Percentiles rank a stretch among this genome's conserved stretches.
phyloP scores from a whole-genome alignment of 2,113 vertebrate species.

The Chinchilla lanigera region DNA sequence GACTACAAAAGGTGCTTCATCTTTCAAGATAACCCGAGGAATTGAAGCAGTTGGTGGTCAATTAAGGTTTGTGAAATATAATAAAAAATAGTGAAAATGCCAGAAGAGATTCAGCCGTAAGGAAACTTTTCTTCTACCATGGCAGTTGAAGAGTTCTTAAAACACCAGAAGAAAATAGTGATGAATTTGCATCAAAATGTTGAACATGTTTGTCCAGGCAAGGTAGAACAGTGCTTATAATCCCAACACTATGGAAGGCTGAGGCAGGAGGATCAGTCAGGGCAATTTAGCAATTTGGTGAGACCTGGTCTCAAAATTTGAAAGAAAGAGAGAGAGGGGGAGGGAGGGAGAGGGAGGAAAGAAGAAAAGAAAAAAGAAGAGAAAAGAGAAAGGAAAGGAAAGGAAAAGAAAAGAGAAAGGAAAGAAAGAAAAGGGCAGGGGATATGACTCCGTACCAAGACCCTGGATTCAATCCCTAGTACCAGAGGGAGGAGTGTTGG shows the following conservation, averaged over 20 bases:
- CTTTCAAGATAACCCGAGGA: slow-evolving; percentile 95
- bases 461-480: not conserved
- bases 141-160: slow-evolving; percentile 21
- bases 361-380: no score
- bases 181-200: slow-evolving; percentile 42
- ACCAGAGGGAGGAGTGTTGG: no score
- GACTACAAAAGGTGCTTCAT: slow-evolving; percentile 98
- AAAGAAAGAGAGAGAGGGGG: no score
- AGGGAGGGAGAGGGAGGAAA: no score
- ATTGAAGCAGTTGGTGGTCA: slow-evolving; percentile 95
- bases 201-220: not conserved
- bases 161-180: not conserved
- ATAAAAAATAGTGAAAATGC: slow-evolving; percentile 18
- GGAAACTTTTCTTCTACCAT: not conserved
- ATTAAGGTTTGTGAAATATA: slow-evolving; percentile 90
- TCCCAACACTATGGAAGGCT: not conserved
- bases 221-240: no score
- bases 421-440: not conserved
- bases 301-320: not conserved
- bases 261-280: not conserved
- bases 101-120: not conserved
- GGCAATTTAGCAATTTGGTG: not conserved
- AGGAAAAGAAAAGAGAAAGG: no score
- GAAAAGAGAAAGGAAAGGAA: no score
- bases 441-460: not conserved